Conservation (phyloP, 1,140 invertebrate genomes). For the Chironomus striatipennis region DNA sequence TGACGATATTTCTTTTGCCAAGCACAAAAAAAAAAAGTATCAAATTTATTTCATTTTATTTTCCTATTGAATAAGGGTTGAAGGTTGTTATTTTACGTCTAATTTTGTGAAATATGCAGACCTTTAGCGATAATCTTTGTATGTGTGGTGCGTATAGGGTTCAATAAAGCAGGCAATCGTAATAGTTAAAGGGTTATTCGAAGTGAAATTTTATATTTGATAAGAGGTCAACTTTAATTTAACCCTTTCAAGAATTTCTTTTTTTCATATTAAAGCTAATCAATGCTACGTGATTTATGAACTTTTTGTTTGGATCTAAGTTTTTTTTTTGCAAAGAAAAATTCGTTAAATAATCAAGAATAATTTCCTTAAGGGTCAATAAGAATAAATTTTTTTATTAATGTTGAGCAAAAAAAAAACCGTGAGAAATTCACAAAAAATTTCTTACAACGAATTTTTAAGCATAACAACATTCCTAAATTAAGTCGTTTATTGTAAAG, state of each 20-base stretch:
- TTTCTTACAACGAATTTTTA: too few relatives aligned
- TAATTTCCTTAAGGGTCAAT: too few relatives aligned
- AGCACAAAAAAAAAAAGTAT: not conserved
- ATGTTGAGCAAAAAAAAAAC: not conserved
- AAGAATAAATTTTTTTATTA: too few relatives aligned
- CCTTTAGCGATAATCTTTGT: not conserved
- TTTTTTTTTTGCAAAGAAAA: not conserved
- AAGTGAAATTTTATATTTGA: not conserved
- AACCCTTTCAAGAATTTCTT: constrained; percentile 2
- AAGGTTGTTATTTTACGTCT: constrained; percentile 8
- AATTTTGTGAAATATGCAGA: constrained; percentile 9
- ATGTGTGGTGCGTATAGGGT: not conserved
- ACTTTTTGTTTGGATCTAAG: not conserved
- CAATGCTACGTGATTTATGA: not conserved
- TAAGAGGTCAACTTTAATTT: constrained; percentile 21
- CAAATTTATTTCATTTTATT: constrained; percentile 3
- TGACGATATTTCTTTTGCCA: too few relatives aligned
- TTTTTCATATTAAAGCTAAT: not conserved
- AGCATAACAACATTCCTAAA: not conserved
- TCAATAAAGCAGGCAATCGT: not conserved
- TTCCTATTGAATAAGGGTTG: not conserved
- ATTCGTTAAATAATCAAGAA: not conserved
- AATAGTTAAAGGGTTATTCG: not conserved
- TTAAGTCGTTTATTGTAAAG: not conserved
- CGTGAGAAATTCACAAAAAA: not conserved